Evolutionary conservation across 2,888 invertebrate genomes (phyloP).

Genomic region (Gandaritis pyraliata): DNA sequence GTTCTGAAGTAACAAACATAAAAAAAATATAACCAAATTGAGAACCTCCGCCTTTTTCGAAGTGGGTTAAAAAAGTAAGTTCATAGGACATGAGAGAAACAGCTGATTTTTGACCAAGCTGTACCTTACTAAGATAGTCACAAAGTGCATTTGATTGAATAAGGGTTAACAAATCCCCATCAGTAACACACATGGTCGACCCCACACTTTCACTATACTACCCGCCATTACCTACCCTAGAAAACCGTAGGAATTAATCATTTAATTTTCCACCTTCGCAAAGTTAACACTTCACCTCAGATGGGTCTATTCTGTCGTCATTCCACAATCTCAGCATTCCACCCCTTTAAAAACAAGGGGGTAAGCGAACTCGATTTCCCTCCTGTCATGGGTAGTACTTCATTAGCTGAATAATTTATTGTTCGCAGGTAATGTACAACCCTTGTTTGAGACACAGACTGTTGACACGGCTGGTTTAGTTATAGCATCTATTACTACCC

Average conservation of each 20-base stretch:
- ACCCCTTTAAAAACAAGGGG: conserved; percentile 54
- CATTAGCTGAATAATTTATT: conserved; percentile 70
- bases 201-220: too few species aligned
- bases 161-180: too few species aligned
- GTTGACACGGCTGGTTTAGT: conserved; percentile 2
- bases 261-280: not conserved
- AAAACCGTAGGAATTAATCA: not conserved
- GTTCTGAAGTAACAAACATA: too few species aligned
- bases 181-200: too few species aligned
- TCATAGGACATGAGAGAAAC: too few species aligned
- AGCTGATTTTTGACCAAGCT: too few species aligned
- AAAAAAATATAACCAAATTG: too few species aligned
- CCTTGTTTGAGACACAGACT: conserved; percentile 37
- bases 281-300: conserved; percentile 7
- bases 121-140: too few species aligned
- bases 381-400: conserved; percentile 62
- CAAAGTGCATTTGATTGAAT: too few species aligned
- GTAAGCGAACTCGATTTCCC: conserved; percentile 64
- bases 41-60: too few species aligned
- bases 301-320: conserved; percentile 6
- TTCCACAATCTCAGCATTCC: conserved; percentile 27
- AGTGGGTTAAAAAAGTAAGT: too few species aligned
- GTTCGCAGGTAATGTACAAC: conserved; percentile 55
- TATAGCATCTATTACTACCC: too few species aligned
- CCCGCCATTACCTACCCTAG: not conserved